Evolutionary conservation across 2,113 vertebrate species (phyloP).

Genomic region (Mola mola): DNA sequence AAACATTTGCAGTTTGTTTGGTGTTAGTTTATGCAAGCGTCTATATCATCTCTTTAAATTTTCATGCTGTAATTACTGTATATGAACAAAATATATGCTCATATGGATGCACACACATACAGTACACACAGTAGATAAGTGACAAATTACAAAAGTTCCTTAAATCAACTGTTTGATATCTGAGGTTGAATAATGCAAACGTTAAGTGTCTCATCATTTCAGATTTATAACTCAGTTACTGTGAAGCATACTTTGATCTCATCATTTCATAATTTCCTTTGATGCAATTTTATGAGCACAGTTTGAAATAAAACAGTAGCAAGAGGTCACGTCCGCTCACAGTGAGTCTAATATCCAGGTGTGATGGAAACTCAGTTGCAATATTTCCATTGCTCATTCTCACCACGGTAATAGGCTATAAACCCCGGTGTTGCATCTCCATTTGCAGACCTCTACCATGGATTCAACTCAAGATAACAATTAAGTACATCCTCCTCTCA

Average conservation of each 20-base stretch:
- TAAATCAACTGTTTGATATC: too few species aligned
- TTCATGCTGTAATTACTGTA: neutral
- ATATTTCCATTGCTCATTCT: slow-evolving; percentile 17
- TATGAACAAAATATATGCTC: neutral
- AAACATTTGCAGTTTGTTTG: slow-evolving; percentile 16
- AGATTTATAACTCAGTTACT: slow-evolving; percentile 51
- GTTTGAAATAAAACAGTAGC: slow-evolving; percentile 40
- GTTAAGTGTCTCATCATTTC: slow-evolving; percentile 38
- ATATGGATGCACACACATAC: neutral
- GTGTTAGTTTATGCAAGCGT: slow-evolving; percentile 6
- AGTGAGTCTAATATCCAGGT: slow-evolving; percentile 10
- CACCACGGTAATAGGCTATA: slow-evolving; percentile 26
- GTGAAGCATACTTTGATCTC: slow-evolving; percentile 46
- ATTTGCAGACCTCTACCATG: neutral
- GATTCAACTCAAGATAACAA: neutral
- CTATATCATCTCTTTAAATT: neutral
- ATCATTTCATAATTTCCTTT: slow-evolving; percentile 61
- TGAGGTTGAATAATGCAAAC: slow-evolving; percentile 39
- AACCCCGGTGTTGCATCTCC: neutral
- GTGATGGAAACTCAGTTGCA: slow-evolving; percentile 6
- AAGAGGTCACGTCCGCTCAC: slow-evolving; percentile 26
- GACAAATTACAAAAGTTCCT: slow-evolving; percentile 13
- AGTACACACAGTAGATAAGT: neutral
- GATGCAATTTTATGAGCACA: slow-evolving; percentile 60
- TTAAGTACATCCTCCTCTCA: neutral